Evolutionary conservation across 2,113 vertebrate genomes (phyloP).

Genomic region (Podocnemis expansa): DNA sequence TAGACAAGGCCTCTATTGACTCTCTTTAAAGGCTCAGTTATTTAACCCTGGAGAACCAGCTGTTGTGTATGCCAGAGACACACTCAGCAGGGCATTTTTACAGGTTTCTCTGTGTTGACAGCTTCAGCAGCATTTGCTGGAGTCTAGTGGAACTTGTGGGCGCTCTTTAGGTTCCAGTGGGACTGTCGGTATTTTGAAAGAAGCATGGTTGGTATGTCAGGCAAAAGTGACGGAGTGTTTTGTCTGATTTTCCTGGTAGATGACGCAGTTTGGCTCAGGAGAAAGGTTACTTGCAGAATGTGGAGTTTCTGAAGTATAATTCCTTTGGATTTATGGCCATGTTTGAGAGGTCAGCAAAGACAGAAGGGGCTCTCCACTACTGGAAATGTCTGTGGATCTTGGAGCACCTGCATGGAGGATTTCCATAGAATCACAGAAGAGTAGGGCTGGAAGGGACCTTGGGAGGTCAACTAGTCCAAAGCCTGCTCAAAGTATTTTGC

Average conservation of each 20-base stretch:
- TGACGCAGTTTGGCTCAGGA: background rate
- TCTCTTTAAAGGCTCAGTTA: rapidly evolving
- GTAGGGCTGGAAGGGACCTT: too few species aligned
- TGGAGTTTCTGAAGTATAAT: background rate
- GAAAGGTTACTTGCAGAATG: background rate
- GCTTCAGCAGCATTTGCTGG: background rate
- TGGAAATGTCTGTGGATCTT: background rate
- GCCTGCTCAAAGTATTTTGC: background rate
- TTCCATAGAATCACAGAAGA: too few species aligned
- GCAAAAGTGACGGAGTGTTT: background rate
- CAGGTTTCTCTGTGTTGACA: background rate
- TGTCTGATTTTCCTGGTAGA: background rate
- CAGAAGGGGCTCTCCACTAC: rapidly evolving
- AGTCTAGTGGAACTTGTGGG: background rate
- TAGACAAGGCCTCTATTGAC: slow-evolving; percentile 9
- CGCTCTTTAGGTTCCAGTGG: background rate
- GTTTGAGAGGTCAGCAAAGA: rapidly evolving
- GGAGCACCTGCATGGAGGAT: background rate
- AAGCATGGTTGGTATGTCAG: background rate
- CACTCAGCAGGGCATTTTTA: background rate
- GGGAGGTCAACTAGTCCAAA: too few species aligned
- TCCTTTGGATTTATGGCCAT: background rate
- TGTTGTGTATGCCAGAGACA: rapidly evolving
- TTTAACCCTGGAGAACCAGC: background rate
- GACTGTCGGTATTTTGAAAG: background rate